A percentile compares a stretch with the other conserved stretches of the same genome.
phyloP scores from a whole-genome alignment of 2,797 vertebrate species.

The Cygnus olor region DNA sequence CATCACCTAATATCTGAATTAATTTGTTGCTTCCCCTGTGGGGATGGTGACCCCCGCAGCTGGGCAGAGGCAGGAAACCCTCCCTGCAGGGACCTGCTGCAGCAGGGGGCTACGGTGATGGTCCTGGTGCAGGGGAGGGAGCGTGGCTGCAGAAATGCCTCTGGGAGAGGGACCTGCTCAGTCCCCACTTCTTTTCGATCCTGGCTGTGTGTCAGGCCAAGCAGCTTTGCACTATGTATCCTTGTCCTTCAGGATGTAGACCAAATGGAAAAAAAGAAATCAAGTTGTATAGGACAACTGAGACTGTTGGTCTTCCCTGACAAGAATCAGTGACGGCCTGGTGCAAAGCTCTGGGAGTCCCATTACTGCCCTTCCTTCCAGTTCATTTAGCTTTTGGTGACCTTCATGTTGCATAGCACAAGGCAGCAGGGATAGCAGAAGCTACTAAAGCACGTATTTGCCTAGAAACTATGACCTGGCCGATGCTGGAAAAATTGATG shows the following conservation, averaged over 20 bases:
- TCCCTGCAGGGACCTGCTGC: neutral
- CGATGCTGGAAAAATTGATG: no score
- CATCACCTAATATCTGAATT: neutral
- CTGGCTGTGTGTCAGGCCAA: no score
- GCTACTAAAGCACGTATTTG: neutral
- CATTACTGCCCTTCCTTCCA: neutral
- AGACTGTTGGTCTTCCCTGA: neutral
- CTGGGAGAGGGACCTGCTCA: neutral
- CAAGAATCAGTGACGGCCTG: neutral
- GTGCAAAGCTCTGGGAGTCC: neutral
- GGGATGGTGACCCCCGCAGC: neutral
- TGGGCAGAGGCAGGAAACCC: neutral
- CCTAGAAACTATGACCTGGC: neutral
- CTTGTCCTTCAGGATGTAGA: neutral
- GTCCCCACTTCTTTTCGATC: neutral
- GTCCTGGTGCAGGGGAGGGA: fast-evolving
- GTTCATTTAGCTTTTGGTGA: neutral
- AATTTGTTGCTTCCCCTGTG: neutral
- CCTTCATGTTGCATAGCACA: neutral
- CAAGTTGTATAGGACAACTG: neutral
- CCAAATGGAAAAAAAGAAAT: neutral
- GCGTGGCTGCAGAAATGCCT: neutral
- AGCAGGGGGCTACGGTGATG: fast-evolving
- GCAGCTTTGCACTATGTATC: fast-evolving
- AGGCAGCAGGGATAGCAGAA: neutral